A percentile compares a stretch with the other conserved stretches of the same genome.
Evolutionary conservation across 2,113 vertebrate species (phyloP).

Genomic region (Laterallus jamaicensis): DNA sequence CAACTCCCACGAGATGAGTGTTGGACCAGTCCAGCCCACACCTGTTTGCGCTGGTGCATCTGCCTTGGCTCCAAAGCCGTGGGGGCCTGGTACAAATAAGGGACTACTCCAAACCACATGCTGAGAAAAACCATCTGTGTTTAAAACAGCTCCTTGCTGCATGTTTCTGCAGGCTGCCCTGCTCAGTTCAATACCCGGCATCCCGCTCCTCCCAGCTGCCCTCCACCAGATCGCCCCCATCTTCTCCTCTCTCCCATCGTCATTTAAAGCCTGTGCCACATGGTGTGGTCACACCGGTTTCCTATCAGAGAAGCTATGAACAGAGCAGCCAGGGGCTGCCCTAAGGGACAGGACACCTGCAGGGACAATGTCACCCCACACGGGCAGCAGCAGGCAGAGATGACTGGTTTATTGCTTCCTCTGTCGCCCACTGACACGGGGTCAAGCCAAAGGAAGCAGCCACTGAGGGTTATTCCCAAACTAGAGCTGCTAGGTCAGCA

Average conservation of each 20-base stretch:
- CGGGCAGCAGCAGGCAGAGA: background rate
- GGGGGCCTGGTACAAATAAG: background rate
- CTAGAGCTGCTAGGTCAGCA: background rate
- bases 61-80: background rate
- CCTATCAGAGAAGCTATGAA: background rate
- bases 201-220: background rate
- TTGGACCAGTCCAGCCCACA: background rate
- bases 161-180: background rate
- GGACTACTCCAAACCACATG: background rate
- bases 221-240: background rate
- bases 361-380: background rate
- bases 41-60: constrained; percentile 33
- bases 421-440: background rate
- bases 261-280: background rate
- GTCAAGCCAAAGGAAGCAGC: background rate
- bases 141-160: background rate
- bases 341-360: background rate
- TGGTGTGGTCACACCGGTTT: background rate
- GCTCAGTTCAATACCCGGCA: background rate
- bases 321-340: background rate
- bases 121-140: background rate
- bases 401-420: background rate
- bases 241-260: background rate
- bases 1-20: background rate
- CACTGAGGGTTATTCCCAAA: background rate